phyloP scores from a whole-genome alignment of 2,113 vertebrate species.

The Petroica traversi region DNA sequence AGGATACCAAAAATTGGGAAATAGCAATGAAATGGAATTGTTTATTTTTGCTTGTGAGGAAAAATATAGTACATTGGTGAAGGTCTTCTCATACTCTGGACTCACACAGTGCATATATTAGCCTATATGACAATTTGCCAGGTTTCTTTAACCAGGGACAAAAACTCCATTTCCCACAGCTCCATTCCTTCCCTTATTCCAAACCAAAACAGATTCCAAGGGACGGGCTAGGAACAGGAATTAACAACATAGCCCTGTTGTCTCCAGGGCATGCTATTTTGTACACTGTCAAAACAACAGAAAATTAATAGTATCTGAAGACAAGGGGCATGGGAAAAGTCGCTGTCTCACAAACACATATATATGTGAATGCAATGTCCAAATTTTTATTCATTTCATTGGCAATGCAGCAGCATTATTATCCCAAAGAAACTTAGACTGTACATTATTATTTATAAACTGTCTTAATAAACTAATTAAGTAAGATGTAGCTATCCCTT shows the following conservation, averaged over 20 bases:
- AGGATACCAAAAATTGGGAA: background rate
- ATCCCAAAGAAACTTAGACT: background rate
- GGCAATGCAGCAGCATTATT: background rate
- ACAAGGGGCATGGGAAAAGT: background rate
- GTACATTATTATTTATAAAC: background rate
- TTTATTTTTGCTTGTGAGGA: background rate
- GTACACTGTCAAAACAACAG: background rate
- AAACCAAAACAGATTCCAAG: background rate
- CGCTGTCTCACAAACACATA: background rate
- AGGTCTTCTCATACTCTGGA: background rate
- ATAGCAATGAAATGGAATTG: background rate
- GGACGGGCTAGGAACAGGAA: background rate
- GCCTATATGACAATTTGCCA: background rate
- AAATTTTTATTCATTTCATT: background rate
- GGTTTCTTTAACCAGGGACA: background rate
- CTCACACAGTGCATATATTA: rapidly evolving
- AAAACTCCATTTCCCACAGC: background rate
- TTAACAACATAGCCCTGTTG: background rate
- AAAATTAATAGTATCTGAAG: background rate
- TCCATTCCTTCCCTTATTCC: background rate
- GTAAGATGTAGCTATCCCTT: background rate
- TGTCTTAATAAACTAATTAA: background rate
- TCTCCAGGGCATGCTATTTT: background rate
- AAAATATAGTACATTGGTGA: background rate
- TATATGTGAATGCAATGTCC: background rate